Evolutionary conservation across 2,888 invertebrate genomes (phyloP).

Genomic region (Lycophotia porphyrea): DNA sequence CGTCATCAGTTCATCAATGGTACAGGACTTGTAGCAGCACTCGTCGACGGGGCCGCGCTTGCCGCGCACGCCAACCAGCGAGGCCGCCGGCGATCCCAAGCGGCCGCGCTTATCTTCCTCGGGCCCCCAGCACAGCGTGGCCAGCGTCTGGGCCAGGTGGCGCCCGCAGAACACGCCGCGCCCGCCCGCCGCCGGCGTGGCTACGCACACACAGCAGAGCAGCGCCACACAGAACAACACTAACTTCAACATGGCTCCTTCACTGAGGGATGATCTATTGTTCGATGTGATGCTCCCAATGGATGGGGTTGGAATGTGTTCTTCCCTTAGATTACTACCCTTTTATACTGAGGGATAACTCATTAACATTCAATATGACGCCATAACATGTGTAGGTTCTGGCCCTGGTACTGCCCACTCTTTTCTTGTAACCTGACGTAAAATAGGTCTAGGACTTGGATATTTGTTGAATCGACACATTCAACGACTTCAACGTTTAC

Average conservation of each 20-base stretch:
- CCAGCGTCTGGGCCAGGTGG: slow-evolving; percentile 36
- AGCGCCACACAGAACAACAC: slow-evolving; percentile 26
- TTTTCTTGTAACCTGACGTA: neutral
- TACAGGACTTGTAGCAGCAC: slow-evolving; percentile 71
- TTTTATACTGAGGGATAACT: slow-evolving; percentile 43
- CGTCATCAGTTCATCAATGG: slow-evolving; percentile 62
- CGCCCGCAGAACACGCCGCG: slow-evolving; percentile 54
- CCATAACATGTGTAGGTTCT: slow-evolving; percentile 14
- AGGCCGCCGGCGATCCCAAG: slow-evolving; percentile 25
- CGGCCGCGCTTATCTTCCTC: slow-evolving; percentile 37
- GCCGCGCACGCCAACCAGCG: slow-evolving; percentile 55
- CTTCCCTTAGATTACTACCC: slow-evolving; percentile 5
- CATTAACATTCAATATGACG: slow-evolving; percentile 38
- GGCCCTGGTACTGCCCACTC: slow-evolving; percentile 29
- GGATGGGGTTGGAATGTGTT: slow-evolving; percentile 38
- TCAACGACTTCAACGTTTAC: neutral
- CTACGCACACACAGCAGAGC: slow-evolving; percentile 13
- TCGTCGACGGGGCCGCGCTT: slow-evolving; percentile 66
- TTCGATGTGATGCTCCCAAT: slow-evolving; percentile 21
- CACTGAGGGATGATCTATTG: neutral
- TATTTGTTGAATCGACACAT: neutral
- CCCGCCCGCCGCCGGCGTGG: slow-evolving; percentile 4
- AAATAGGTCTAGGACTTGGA: neutral
- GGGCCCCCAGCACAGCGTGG: slow-evolving; percentile 44
- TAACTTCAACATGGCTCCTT: slow-evolving; percentile 36